Base-by-base conservation (phyloP, 1,140 invertebrate species). In the Orchesella cincta region DNA sequence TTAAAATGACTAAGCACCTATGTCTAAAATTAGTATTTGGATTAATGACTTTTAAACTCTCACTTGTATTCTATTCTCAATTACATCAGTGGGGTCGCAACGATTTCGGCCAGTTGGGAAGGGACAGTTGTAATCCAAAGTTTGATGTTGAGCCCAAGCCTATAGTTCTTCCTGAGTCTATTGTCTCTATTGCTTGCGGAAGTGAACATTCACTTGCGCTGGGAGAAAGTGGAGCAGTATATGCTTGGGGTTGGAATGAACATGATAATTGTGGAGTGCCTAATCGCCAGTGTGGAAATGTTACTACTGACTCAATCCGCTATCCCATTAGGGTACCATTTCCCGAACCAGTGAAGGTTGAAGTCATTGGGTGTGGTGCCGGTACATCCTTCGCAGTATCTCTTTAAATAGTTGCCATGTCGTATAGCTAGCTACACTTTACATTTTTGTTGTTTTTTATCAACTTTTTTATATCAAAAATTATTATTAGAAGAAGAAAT, bases 171-270 rank as follows among this genome's bases (percentile, higher is more conserved):
- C 74, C 75, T 31, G 81, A 82, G 31, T 31, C 26, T 12, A 52
- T 80, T 3, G 57, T 39, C 18, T 23, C 51, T 14, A 76, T 82
- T 77, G 71, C 73, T 33, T 76, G 76, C 75, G 81, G 81, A 20
- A 77, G 79, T 74, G 81, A 82, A 52, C 81, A 82, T 46, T 78
- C 71, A 18, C 35, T 82, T 3, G 81, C 76, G 20, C 28, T 78
- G 33, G 51, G 74, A 35, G n/a, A 29, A 5, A 76, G 76, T 31
- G 81, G 81, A 2, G 73, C 52, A n/a, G 76, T 82, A 16, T 80
- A 79, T 31, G 34, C 76, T 31, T 82, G 79, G 77, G 81, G 81
- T 16, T 82, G 81, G 81, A 82, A 82, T 70, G 81, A 82, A 73
- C 81, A 82, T 76, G 81, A 80, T 35, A 82, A 79, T 72, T 82